Percentiles rank a stretch among this genome's conserved stretches.
Evolutionary conservation across 1,140 invertebrate species (phyloP).

Genomic region (Halesus radiatus): DNA sequence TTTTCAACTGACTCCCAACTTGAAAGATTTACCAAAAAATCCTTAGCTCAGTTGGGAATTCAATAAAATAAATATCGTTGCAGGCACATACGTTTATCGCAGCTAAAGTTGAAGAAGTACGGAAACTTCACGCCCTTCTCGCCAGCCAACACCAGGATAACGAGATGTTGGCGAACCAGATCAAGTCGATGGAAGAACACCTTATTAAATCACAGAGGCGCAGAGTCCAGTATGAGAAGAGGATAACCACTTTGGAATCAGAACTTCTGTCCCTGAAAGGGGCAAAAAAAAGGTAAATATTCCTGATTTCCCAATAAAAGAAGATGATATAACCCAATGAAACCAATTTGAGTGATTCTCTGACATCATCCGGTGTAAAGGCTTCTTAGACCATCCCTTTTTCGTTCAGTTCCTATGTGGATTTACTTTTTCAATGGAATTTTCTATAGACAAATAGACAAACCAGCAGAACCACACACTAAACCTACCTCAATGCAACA

Average conservation of each 20-base stretch:
- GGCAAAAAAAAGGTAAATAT: not conserved
- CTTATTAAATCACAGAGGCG: not conserved
- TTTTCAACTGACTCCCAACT: too few species aligned
- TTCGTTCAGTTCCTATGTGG: too few species aligned
- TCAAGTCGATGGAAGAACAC: not conserved
- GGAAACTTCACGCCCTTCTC: not conserved
- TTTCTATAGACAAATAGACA: too few species aligned
- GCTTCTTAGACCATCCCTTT: too few species aligned
- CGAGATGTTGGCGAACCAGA: not conserved
- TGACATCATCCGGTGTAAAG: not conserved
- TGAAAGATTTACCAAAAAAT: too few species aligned
- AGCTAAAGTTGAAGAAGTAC: slow-evolving; percentile 12
- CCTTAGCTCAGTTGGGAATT: too few species aligned
- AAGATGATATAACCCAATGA: not conserved
- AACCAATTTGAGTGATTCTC: not conserved
- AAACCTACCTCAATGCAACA: too few species aligned
- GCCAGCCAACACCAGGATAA: not conserved
- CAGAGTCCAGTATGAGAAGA: not conserved
- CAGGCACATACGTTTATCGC: slow-evolving; percentile 6
- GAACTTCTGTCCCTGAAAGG: not conserved
- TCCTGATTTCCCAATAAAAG: not conserved
- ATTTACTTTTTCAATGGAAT: too few species aligned
- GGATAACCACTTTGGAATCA: not conserved
- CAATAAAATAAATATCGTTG: not conserved
- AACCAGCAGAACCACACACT: too few species aligned